These are phyloP conservation scores for Brachypalpus laphriformis DNA, from an alignment of 2,888 invertebrate genomes.

Conservation along the genomic window DNA sequence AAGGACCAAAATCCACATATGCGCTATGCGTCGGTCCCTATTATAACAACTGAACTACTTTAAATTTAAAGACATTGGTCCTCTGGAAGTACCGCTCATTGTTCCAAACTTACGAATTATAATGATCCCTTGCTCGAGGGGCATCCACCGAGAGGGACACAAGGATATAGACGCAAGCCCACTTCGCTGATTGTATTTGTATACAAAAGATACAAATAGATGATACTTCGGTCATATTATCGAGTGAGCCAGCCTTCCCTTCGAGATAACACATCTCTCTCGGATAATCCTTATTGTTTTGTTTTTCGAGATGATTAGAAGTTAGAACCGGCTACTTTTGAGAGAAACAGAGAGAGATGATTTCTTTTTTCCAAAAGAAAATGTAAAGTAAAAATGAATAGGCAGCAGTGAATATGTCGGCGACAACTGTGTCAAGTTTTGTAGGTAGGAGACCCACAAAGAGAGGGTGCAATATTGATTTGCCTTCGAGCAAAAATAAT, in stretches of 20 bases:
- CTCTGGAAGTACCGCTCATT: constrained; percentile 25
- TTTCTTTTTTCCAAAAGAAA: background rate
- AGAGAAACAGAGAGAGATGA: background rate
- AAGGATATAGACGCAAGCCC: background rate
- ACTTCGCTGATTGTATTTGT: constrained; percentile 52
- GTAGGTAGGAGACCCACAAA: background rate
- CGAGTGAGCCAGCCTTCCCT: constrained; percentile 21
- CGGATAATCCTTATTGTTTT: constrained; percentile 51
- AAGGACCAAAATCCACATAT: constrained; percentile 3
- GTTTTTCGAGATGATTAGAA: constrained; percentile 36
- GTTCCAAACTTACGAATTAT: constrained; percentile 52
- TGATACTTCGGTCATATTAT: constrained; percentile 23
- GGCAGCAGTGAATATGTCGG: constrained; percentile 9
- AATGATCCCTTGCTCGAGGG: constrained; percentile 29
- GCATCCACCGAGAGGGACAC: background rate
- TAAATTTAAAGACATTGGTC: constrained; percentile 51
- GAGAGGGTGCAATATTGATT: background rate
- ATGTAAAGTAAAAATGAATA: background rate
- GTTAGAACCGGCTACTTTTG: constrained; percentile 1
- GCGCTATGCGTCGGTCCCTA: background rate
- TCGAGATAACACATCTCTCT: constrained; percentile 21
- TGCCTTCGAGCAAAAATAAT: constrained; percentile 13
- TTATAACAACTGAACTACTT: constrained; percentile 45
- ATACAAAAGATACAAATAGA: constrained; percentile 48
- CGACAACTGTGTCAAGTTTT: background rate